Percentiles rank a stretch among this genome's conserved stretches.
Conservation (phyloP, 2,888 invertebrate species). For the Tipula lateralis region DNA sequence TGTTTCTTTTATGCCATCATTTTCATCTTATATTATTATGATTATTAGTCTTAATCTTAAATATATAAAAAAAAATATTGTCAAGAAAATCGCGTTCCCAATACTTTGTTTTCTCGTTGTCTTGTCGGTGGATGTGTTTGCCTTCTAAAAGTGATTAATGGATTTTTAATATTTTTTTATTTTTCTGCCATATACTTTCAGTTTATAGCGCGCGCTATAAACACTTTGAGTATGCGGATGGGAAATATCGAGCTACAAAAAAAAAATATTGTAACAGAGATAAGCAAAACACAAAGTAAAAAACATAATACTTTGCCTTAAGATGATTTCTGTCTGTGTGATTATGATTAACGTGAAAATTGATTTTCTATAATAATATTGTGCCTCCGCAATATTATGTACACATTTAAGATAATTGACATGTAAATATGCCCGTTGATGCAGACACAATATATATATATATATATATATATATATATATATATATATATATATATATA, state of each 20-base stretch:
- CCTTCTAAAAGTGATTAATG: conserved; percentile 5
- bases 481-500: too few relatives aligned
- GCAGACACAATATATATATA: not conserved
- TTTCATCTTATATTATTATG: conserved; percentile 11
- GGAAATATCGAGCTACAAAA: not conserved
- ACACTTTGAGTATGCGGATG: not conserved
- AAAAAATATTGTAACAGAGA: not conserved
- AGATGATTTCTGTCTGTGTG: not conserved
- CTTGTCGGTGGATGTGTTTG: not conserved
- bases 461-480: too few relatives aligned
- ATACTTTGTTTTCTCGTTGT: not conserved
- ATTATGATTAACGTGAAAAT: conserved; percentile 24
- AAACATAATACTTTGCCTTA: conserved; percentile 19
- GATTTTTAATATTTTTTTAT: not conserved
- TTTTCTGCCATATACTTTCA: not conserved
- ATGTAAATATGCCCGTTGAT: not conserved
- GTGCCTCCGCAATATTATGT: not conserved
- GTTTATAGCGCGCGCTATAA: not conserved
- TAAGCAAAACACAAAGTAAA: not conserved
- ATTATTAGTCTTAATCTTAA: conserved; percentile 24
- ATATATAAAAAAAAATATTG: not conserved
- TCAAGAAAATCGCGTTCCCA: not conserved
- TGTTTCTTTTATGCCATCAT: conserved; percentile 11
- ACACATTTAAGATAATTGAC: not conserved
- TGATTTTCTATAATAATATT: not conserved